phyloP scores from a whole-genome alignment of 35 echinoderm and acorn worm species.

The Lytechinus pictus region DNA sequence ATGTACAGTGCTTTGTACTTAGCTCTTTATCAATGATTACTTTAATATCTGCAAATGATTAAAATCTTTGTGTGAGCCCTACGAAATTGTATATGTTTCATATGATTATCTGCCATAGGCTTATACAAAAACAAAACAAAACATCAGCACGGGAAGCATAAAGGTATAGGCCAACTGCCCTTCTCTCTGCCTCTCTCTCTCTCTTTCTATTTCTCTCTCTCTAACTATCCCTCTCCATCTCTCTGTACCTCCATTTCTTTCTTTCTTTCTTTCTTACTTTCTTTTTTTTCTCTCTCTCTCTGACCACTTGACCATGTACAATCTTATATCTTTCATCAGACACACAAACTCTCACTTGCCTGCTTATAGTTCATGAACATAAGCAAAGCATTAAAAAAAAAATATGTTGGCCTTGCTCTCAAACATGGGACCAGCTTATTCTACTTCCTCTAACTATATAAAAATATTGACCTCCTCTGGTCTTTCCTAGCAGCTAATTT shows the following conservation, averaged over 20 bases:
- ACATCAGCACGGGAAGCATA: no score
- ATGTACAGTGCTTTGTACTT: background rate
- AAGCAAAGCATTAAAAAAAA: background rate
- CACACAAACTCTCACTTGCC: no score
- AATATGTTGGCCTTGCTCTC: background rate
- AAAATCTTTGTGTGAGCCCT: no score
- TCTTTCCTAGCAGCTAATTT: constrained; percentile 11
- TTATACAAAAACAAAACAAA: no score
- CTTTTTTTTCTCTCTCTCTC: background rate
- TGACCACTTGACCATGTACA: background rate
- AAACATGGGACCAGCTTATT: background rate
- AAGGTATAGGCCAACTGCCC: no score
- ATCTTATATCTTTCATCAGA: background rate
- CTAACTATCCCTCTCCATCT: no score
- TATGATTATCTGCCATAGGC: no score
- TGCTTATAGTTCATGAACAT: no score
- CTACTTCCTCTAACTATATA: background rate
- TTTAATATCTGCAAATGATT: background rate
- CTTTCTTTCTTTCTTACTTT: background rate
- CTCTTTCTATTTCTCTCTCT: no score
- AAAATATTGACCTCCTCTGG: background rate
- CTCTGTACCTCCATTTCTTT: background rate
- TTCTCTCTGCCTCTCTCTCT: no score
- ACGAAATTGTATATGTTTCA: no score
- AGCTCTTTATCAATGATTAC: background rate